Base-by-base conservation (phyloP, 1,140 invertebrate genomes). In the Anagrus nilaparvatae region DNA sequence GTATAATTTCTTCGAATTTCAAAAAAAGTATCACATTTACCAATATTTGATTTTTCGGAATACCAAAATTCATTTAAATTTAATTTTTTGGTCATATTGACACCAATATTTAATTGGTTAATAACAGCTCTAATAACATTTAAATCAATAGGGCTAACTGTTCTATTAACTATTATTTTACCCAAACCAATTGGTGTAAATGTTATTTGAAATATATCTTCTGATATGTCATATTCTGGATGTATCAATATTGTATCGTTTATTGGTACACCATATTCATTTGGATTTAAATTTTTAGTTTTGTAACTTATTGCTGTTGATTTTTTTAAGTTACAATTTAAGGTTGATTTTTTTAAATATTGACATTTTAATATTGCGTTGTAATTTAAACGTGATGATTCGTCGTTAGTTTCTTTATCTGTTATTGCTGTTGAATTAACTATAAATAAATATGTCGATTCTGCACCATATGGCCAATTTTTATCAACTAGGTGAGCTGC, bases 1-100 rank as follows among this genome's bases (percentile, higher is more conserved):
- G n/a, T n/a, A n/a, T n/a, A n/a, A n/a, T n/a, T n/a, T n/a, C n/a
- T n/a, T n/a, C n/a, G n/a, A n/a, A n/a, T n/a, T n/a, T n/a, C n/a
- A n/a, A n/a, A n/a, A n/a, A n/a, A n/a, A n/a, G n/a, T n/a, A 29
- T 47, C 45, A 18, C 45, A 47, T 36, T 47, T 43, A 24, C 45
- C 45, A 36, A 47, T 47, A n/a, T 43, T 19, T 7, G 45, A 47
- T 12, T 47, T 47, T 34, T 47, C 45, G 34, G 35, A 43, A 19
- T 42, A 35, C 5, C 28, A 25, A 27, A 47, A 47, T 1, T 43
- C 13, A 14, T 6, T 1, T n/a, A n/a, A n/a, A 8, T 19, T n/a
- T 1, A 24, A 18, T 3, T 25, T 36, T 18, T 39, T 33, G 30
- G 45, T 40, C 2, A 47, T 38, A n/a, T 47, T 47, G 3, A 36